phyloP scores from a whole-genome alignment of 2,888 invertebrate genomes.

The Neuroscelio doddi region DNA sequence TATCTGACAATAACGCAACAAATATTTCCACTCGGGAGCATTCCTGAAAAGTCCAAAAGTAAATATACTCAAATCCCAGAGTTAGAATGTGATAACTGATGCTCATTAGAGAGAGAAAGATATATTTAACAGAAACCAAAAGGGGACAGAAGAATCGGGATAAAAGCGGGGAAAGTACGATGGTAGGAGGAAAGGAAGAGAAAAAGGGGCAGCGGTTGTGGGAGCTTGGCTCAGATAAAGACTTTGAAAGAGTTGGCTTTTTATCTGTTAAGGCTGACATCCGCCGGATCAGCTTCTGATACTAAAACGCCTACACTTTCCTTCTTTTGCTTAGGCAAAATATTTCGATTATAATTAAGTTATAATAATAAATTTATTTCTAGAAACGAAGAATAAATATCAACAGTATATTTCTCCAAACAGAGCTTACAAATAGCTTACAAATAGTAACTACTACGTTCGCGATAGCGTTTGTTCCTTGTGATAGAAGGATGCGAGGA shows the following conservation, averaged over 20 bases:
- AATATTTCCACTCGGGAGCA: too few species aligned
- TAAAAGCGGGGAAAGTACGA: conserved; percentile 43
- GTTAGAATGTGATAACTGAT: conserved; percentile 37
- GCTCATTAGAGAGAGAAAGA: conserved; percentile 53
- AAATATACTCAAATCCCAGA: conserved; percentile 14
- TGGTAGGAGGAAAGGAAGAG: conserved; percentile 36
- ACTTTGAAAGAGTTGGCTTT: conserved; percentile 67
- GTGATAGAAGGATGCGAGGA: conserved; percentile 46
- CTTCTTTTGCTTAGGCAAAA: conserved; percentile 54
- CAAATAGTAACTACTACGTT: background rate
- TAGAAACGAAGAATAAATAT: too few species aligned
- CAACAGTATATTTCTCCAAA: too few species aligned
- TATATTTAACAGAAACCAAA: too few species aligned
- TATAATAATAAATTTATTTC: too few species aligned
- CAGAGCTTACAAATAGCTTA: too few species aligned
- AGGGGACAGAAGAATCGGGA: conserved; percentile 25
- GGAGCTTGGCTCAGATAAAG: conserved; percentile 61
- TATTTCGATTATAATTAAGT: too few species aligned
- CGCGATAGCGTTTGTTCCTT: conserved; percentile 19
- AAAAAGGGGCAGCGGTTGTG: conserved; percentile 44
- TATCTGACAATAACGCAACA: too few species aligned
- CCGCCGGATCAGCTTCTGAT: conserved; percentile 72
- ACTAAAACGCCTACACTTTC: conserved; percentile 69
- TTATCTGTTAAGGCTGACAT: conserved; percentile 68
- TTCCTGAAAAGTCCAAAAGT: conserved; percentile 13